Base-by-base conservation (phyloP, 2,113 vertebrate genomes). In the Rynchops niger region DNA sequence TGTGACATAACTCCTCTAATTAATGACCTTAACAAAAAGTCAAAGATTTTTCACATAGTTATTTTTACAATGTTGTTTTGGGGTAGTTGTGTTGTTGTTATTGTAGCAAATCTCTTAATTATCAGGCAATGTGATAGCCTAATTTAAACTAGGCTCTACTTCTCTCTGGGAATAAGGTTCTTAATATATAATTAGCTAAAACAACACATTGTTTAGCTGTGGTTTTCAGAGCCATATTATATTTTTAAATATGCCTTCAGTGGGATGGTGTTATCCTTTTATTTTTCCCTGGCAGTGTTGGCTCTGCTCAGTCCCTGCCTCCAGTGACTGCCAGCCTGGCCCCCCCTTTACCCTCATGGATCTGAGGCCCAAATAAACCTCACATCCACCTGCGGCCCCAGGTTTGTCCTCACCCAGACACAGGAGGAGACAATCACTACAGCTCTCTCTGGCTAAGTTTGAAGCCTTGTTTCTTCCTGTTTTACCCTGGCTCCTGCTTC, bases 91-190 rank as follows among this genome's bases (percentile, higher is more conserved):
- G 12, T 2, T 93, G 59, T 6, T 91, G 38, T 62, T 86, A 38
- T 29, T 76, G 74, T 65, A 86, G 25, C 10, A 83, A 92, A 82
- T 82, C 65, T 77, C 70, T 85, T 70, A 82, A 96, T 94, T 93
- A 83, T 65, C 74, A 91, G 62, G 38, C 30, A 77, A 53, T 12
- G 17, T 25, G 45, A 45, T 17, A 45, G 45, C 45, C n/a, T 94
- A 88, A 82, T 92, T 92, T 86, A 83, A 95, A 59, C 29, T 23
- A 80, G 58, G 25, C 30, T 88, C 26, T 82, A 38, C 30, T 83
- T 83, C 25, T 80, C 21, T 80, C 79, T 66, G 56, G 30, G 40
- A 92, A 61, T 52, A 86, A 58, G 62, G 20, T 73, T 90, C 66
- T 93, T 83, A 61, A 77, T 73, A 29, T 45, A 27, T 50, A 73